Evolutionary conservation across 1,140 invertebrate genomes (phyloP).

Genomic region (Sipha flava): DNA sequence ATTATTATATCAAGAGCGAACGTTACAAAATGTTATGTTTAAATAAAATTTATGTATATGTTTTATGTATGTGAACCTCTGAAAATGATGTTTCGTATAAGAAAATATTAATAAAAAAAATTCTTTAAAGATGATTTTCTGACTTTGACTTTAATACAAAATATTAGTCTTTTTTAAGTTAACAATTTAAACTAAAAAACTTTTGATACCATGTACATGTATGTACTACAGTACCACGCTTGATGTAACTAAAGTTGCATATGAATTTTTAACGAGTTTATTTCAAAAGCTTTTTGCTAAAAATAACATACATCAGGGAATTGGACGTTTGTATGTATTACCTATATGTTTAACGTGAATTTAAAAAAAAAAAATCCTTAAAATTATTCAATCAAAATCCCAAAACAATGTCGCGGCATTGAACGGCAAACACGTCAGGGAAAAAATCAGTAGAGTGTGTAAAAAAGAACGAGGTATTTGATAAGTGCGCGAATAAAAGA

Average conservation of each 20-base stretch:
- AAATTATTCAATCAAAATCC: conserved; percentile 19
- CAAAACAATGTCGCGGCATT: not conserved
- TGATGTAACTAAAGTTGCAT: not conserved
- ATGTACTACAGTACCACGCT: not conserved
- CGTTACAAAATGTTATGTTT: no score
- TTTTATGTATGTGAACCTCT: no score
- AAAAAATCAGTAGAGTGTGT: not conserved
- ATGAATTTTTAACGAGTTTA: conserved; percentile 24
- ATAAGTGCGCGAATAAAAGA: not conserved
- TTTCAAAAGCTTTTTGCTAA: conserved; percentile 8
- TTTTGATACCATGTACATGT: not conserved
- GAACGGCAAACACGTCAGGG: not conserved
- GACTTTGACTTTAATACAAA: not conserved
- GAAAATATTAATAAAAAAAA: not conserved
- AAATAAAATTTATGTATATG: no score
- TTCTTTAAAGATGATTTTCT: not conserved
- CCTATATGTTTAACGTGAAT: not conserved
- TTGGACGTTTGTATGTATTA: not conserved
- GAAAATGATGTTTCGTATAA: no score
- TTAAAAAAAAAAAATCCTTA: not conserved
- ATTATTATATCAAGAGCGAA: no score
- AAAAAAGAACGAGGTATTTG: not conserved
- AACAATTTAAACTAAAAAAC: not conserved
- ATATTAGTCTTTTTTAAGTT: not conserved
- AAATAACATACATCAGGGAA: not conserved